Evolutionary conservation across 2,113 vertebrate genomes (phyloP).

Genomic region (Hemibagrus wyckioides): DNA sequence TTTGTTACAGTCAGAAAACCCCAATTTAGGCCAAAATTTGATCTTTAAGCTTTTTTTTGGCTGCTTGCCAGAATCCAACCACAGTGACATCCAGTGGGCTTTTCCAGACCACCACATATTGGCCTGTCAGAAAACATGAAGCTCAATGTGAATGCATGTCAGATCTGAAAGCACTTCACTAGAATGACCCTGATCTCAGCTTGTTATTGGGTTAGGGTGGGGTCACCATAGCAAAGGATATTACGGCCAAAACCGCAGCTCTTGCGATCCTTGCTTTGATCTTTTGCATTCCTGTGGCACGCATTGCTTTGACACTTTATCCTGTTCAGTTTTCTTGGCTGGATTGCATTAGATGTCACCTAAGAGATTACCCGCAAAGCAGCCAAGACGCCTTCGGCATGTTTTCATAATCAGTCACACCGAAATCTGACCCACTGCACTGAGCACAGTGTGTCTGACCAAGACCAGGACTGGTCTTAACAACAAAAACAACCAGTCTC

Average conservation of each 20-base stretch:
- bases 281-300: conserved; percentile 45
- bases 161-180: conserved; percentile 22
- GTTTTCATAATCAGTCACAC: conserved; percentile 47
- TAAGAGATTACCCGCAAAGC: conserved; percentile 48
- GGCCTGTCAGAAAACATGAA: background rate
- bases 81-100: background rate
- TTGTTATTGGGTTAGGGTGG: conserved; percentile 22
- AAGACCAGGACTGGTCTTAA: conserved; percentile 17
- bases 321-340: conserved; percentile 48
- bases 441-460: conserved; percentile 37
- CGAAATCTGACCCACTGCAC: conserved; percentile 48
- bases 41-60: background rate
- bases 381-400: conserved; percentile 44
- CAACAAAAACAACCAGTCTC: conserved; percentile 16
- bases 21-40: background rate
- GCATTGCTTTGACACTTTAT: conserved; percentile 48
- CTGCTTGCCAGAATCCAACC: background rate
- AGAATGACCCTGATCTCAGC: conserved; percentile 28
- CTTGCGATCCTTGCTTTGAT: conserved; percentile 36
- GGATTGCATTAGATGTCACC: conserved; percentile 51
- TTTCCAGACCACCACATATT: background rate
- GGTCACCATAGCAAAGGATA: conserved; percentile 28
- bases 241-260: conserved; percentile 19
- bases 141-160: background rate
- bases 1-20: background rate